Conservation (phyloP, 2,113 vertebrate genomes). For the Mustelus asterias region DNA sequence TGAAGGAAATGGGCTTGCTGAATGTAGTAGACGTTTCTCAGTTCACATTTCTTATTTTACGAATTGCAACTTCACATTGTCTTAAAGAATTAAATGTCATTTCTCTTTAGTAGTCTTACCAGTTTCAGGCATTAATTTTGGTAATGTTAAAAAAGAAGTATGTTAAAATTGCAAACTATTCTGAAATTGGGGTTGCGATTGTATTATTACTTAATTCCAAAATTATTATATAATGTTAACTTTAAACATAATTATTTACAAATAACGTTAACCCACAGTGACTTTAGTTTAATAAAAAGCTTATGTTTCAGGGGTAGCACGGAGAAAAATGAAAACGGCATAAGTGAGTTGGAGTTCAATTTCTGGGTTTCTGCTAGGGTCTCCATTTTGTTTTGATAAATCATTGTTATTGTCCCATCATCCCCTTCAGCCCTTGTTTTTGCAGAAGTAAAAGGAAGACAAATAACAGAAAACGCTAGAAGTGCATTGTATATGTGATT, state of each 20-base stretch:
- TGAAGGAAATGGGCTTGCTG: not conserved
- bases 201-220: not conserved
- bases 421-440: conserved; percentile 3
- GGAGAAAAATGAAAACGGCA: not conserved
- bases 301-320: not conserved
- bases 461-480: conserved; percentile 32
- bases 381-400: conserved; percentile 3
- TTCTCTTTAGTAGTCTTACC: not conserved
- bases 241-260: not conserved
- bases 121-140: not conserved
- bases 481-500: conserved; percentile 25
- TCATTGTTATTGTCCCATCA: conserved; percentile 3
- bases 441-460: conserved; percentile 24
- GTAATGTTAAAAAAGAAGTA: not conserved
- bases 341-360: not conserved
- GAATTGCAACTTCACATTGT: not conserved
- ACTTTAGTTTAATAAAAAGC: not conserved
- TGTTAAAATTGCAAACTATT: conserved; percentile 15
- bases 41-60: not conserved
- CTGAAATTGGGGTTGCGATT: not conserved
- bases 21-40: not conserved
- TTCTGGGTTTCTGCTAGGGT: not conserved
- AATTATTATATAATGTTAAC: not conserved
- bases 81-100: not conserved
- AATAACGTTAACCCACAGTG: not conserved